phyloP scores from a whole-genome alignment of 2,797 vertebrate species.

The Linurgus olivaceus region DNA sequence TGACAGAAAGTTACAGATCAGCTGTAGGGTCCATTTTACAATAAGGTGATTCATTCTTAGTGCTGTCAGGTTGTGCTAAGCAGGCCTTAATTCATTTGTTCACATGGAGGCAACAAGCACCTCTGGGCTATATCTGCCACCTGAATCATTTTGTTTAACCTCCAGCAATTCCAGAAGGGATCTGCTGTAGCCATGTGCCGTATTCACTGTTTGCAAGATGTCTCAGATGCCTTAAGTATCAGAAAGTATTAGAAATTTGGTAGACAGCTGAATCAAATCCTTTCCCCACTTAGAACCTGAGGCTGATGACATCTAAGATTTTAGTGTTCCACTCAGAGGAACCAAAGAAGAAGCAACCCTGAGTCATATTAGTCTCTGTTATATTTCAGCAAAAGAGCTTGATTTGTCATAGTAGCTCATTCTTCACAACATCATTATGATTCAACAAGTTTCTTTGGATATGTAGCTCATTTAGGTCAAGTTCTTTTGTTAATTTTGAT shows the following conservation, averaged over 20 bases:
- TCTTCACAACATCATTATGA: background rate
- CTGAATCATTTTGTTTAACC: background rate
- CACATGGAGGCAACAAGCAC: background rate
- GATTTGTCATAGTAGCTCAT: background rate
- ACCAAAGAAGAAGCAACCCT: background rate
- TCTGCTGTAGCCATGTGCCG: background rate
- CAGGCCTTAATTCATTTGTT: background rate
- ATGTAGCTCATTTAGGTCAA: background rate
- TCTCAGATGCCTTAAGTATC: background rate
- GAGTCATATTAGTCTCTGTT: background rate
- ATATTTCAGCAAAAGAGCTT: background rate
- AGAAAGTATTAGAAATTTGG: background rate
- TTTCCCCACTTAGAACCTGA: background rate
- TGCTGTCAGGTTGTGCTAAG: background rate
- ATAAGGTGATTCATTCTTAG: background rate
- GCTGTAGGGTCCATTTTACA: background rate
- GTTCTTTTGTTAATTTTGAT: background rate
- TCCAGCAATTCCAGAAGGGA: background rate
- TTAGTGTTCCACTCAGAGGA: background rate
- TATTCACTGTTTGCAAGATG: background rate
- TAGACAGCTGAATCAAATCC: background rate
- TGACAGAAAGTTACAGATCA: background rate
- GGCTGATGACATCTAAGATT: background rate
- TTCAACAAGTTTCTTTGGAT: background rate
- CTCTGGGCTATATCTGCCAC: background rate